These are phyloP conservation scores for Siniperca undulata DNA, from an alignment of 2,797 vertebrate genomes.

Conservation along the genomic window DNA sequence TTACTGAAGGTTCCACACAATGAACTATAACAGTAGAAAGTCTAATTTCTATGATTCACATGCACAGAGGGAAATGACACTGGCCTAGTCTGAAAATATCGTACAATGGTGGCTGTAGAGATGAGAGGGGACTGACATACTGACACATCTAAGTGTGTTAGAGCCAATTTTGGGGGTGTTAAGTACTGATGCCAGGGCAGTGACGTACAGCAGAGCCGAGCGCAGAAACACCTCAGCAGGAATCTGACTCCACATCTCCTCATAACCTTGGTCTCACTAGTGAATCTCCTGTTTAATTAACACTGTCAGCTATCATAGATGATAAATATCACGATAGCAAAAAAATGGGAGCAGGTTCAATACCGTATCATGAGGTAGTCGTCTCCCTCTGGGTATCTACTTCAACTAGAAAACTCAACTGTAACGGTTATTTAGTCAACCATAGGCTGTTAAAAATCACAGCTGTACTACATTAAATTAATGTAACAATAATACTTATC, in stretches of 20 bases:
- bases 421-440: slow-evolving; percentile 41
- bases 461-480: slow-evolving; percentile 49
- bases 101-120: slow-evolving; percentile 54
- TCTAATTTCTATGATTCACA: slow-evolving; percentile 84
- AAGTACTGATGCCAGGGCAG: slow-evolving; percentile 62
- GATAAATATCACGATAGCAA: slow-evolving; percentile 56
- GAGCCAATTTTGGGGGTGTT: slow-evolving; percentile 33
- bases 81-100: slow-evolving; percentile 75
- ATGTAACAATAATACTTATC: slow-evolving; percentile 67
- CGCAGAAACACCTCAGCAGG: slow-evolving; percentile 54
- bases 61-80: slow-evolving; percentile 82
- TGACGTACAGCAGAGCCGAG: slow-evolving; percentile 68
- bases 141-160: slow-evolving; percentile 33
- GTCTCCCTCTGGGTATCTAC: slow-evolving; percentile 67
- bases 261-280: slow-evolving; percentile 56
- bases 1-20: slow-evolving; percentile 96
- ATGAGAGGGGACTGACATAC: slow-evolving; percentile 56
- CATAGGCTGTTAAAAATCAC: slow-evolving; percentile 45
- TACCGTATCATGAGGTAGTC: slow-evolving; percentile 77
- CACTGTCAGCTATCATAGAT: slow-evolving; percentile 62
- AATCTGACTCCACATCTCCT: slow-evolving; percentile 57
- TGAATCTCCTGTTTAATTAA: slow-evolving; percentile 64
- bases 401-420: slow-evolving; percentile 48
- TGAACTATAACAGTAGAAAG: slow-evolving; percentile 87
- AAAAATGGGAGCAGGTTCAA: slow-evolving; percentile 72